These are phyloP conservation scores for Doris montereyensis DNA, from an alignment of 2,888 invertebrate genomes.

Conservation along the genomic window DNA sequence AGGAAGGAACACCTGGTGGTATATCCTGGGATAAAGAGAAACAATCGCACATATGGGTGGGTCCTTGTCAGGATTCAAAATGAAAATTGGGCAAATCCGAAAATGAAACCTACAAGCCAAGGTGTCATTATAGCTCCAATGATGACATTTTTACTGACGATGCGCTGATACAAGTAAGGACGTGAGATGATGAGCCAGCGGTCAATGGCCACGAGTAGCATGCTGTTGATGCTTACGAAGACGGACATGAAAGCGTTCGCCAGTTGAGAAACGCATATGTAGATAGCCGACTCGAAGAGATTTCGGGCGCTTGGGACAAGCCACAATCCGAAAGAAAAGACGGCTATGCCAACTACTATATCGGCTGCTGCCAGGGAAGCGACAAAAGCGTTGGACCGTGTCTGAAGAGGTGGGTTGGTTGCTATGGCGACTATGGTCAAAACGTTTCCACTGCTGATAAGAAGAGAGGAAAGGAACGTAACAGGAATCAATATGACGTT, in stretches of 20 bases:
- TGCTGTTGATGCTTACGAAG: background rate
- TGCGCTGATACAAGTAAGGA: constrained; percentile 31
- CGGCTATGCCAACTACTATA: constrained; percentile 28
- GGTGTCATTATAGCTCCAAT: background rate
- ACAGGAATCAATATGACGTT: constrained; percentile 12
- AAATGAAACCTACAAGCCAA: constrained; percentile 26
- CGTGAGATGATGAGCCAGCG: constrained; percentile 25
- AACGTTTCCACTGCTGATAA: constrained; percentile 24
- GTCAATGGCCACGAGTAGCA: constrained; percentile 28
- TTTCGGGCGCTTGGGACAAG: constrained; percentile 9
- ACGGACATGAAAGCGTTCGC: constrained; percentile 22
- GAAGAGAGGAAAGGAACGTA: constrained; percentile 4
- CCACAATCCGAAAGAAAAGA: constrained; percentile 28
- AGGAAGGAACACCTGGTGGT: too few relatives aligned
- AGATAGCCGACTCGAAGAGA: constrained; percentile 26
- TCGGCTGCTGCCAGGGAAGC: constrained; percentile 31
- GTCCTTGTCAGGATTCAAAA: too few relatives aligned
- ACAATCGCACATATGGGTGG: too few relatives aligned
- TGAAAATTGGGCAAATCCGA: too few relatives aligned
- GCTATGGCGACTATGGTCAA: constrained; percentile 22
- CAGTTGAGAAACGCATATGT: constrained; percentile 27
- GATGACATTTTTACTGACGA: background rate
- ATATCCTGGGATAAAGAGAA: too few relatives aligned
- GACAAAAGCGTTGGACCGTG: constrained; percentile 28
- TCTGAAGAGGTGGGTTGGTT: constrained; percentile 18